Conservation (phyloP, 2,113 vertebrate species). For the Oplegnathus fasciatus region DNA sequence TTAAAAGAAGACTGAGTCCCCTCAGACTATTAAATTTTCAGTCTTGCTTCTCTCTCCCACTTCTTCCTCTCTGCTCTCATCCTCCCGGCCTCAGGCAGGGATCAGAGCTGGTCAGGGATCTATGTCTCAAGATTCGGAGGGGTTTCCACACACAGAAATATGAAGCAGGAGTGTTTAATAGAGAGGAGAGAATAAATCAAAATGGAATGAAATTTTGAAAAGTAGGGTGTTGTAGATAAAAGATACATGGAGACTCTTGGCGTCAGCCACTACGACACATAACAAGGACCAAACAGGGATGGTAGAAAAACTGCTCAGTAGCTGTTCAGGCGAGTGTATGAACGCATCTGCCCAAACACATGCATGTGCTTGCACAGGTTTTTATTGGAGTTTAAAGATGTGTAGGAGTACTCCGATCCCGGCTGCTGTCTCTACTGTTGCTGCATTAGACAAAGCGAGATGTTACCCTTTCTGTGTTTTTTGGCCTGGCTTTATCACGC, state of each 20-base stretch:
- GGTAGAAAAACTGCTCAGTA: neutral
- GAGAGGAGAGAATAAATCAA: conserved; percentile 28
- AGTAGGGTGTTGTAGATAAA: conserved; percentile 23
- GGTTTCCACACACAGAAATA: conserved; percentile 41
- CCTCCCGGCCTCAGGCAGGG: conserved; percentile 55
- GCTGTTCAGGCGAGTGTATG: neutral
- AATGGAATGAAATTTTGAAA: conserved; percentile 53
- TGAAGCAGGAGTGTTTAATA: conserved; percentile 44
- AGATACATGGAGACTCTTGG: conserved; percentile 46
- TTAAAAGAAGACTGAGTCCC: neutral
- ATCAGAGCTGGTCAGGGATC: conserved; percentile 60
- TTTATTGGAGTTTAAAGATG: conserved; percentile 41
- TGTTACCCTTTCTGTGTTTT: conserved; percentile 31
- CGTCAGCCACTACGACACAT: conserved; percentile 19
- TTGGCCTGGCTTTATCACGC: conserved; percentile 23
- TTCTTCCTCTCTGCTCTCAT: conserved; percentile 35
- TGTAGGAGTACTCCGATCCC: conserved; percentile 43
- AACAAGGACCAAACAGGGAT: conserved; percentile 31
- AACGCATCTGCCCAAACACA: conserved; percentile 41
- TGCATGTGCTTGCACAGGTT: conserved; percentile 14
- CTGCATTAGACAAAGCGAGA: conserved; percentile 3
- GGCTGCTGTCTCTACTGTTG: conserved; percentile 21
- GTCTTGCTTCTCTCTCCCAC: conserved; percentile 24
- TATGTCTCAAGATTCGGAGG: conserved; percentile 39
- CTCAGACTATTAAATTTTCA: conserved; percentile 47